Percentiles rank a stretch among this genome's conserved stretches.
phyloP scores from a whole-genome alignment of 2,797 vertebrate species.

The Cephalopachus bancanus region DNA sequence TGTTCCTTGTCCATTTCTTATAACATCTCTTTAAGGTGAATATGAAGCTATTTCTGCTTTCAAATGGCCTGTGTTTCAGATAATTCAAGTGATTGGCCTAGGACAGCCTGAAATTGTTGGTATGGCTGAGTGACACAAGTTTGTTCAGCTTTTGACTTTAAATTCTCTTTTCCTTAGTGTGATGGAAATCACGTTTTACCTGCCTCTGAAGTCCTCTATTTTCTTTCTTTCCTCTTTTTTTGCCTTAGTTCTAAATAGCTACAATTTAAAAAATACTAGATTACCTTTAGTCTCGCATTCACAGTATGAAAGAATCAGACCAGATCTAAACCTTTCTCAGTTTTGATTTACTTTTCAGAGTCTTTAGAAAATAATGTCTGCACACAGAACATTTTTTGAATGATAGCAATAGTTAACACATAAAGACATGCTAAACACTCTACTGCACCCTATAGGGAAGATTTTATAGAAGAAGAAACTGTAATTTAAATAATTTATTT shows the following conservation, averaged over 20 bases:
- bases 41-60: constrained; percentile 33
- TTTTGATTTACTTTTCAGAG: constrained; percentile 36
- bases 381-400: not conserved
- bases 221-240: not conserved
- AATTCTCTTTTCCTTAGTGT: not conserved
- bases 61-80: not conserved
- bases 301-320: not conserved
- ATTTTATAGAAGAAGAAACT: not conserved
- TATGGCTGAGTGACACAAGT: not conserved
- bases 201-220: not conserved
- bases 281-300: constrained; percentile 11
- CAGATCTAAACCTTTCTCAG: not conserved
- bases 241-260: not conserved
- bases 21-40: not conserved
- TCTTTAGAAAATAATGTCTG: constrained; percentile 30
- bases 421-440: not conserved
- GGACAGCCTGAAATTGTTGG: not conserved
- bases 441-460: not conserved
- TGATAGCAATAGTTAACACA: not conserved
- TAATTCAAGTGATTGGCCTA: not conserved
- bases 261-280: not conserved
- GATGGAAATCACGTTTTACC: not conserved
- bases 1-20: too few relatives aligned
- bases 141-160: not conserved
- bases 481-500: constrained; percentile 38